Base-by-base conservation (phyloP, 1,140 invertebrate species). In the Tetranychus urticae region DNA sequence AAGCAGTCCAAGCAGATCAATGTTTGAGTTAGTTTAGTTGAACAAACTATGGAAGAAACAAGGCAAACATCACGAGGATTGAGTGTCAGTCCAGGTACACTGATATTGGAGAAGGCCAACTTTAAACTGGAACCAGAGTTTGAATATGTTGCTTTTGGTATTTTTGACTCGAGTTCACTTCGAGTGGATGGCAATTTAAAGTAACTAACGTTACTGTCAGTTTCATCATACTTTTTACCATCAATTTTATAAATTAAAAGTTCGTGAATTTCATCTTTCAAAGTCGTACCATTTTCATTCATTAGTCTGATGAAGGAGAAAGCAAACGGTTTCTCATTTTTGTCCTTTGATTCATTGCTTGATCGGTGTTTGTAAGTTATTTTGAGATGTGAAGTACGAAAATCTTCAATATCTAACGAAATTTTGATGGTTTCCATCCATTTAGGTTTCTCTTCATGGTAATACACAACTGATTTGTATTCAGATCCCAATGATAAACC, bases 21-120 rank as follows among this genome's bases (percentile, higher is more conserved):
- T 86, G 76, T 93, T 88, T 94, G 89, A 3, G 91, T 96, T 39
- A 96, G 78, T 74, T 93, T 94, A 5, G 90, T 94, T 45, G 90
- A 94, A 73, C 89, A 94, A 54, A 94, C 79, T 70, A 84, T 84
- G 1, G 87, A 88, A 37, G 78, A 75, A 52, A 96, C 86, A 2
- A 75, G 74, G 70, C 96, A 84, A 46, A 71, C 76, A 73, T 96
- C 91, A 68, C 86, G 85, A 23, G 77, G 77, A 60, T 80, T 54
- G 5, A 60, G 34, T 12, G 59, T 34, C 8, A 60, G 33, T 14
- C 59, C 59, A 39, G 59, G 59, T 7, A 48, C 58, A n/a, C 12
- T 35, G 12, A 59, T 14, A n/a, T 60, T 35, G 13, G 33, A n/a
- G 10, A n/a, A 36, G 12, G 58, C 14, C 31, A 59, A 46, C 10